Percentiles rank a stretch among this genome's conserved stretches.
Conservation (phyloP, 1,140 invertebrate species). For the fruit fly (Drosophila melanogaster) region Release_6_plus_ISO1_MT NT_033779.5:16275001-16275500, state of each 20-base stretch:
- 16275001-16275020: constrained; percentile 47
- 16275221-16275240: constrained; percentile 50
- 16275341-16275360: constrained; percentile 68
- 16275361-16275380: constrained; percentile 59
- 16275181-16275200: constrained; percentile 55
- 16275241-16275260: not conserved
- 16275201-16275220: constrained; percentile 48
- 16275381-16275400: constrained; percentile 13
- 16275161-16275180: constrained; percentile 7
- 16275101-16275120: constrained; percentile 12
- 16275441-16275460: constrained; percentile 49
- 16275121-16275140: constrained; percentile 51
- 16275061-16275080: constrained; percentile 81
- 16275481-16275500: constrained; percentile 63
- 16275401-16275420: constrained; percentile 2
- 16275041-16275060: constrained; percentile 55
- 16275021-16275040: constrained; percentile 56
- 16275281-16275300: constrained; percentile 46
- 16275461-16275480: constrained; percentile 45
- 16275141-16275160: constrained; percentile 9
- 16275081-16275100: constrained; percentile 39
- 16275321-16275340: constrained; percentile 66
- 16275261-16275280: constrained; percentile 36
- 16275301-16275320: constrained; percentile 79
- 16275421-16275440: constrained; percentile 19